Evolutionary conservation across 1,140 invertebrate species (phyloP).

Genomic region (Leguminivora glycinivorella): DNA sequence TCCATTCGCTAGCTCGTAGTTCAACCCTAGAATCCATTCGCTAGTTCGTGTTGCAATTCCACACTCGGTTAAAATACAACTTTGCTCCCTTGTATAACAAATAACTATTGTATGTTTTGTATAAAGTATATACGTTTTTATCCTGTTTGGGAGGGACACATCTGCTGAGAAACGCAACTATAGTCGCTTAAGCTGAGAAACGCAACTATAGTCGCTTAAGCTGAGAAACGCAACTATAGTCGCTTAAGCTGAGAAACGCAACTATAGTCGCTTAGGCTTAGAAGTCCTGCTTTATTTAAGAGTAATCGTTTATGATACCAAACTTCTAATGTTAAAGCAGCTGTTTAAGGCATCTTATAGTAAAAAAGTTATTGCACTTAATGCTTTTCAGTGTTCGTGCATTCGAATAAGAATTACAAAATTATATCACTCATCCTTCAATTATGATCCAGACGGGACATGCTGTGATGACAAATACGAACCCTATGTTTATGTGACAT

Average conservation of each 20-base stretch:
- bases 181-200: background rate
- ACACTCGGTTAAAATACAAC: too few relatives aligned
- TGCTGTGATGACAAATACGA: background rate
- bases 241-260: background rate
- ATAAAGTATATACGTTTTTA: background rate
- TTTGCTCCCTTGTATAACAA: too few relatives aligned
- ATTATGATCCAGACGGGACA: constrained; percentile 2
- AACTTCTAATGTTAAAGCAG: background rate
- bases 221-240: background rate
- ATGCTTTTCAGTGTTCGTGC: background rate
- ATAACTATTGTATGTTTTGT: background rate
- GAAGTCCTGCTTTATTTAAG: too few relatives aligned
- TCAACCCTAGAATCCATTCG: too few relatives aligned
- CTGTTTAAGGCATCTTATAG: background rate
- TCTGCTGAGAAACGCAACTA: background rate
- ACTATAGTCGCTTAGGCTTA: background rate
- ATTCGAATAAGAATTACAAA: constrained; percentile 9
- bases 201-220: background rate
- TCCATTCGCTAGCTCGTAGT: too few relatives aligned
- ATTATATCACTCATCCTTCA: constrained; percentile 27
- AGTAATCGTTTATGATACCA: background rate
- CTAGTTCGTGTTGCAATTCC: too few relatives aligned
- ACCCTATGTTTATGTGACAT: background rate
- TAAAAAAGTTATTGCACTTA: background rate
- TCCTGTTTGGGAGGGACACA: background rate